Percentiles rank a stretch among this genome's conserved stretches.
Conservation (phyloP, 35 echinoderm and acorn worm genomes). For the Apostichopus parvimensis region DNA sequence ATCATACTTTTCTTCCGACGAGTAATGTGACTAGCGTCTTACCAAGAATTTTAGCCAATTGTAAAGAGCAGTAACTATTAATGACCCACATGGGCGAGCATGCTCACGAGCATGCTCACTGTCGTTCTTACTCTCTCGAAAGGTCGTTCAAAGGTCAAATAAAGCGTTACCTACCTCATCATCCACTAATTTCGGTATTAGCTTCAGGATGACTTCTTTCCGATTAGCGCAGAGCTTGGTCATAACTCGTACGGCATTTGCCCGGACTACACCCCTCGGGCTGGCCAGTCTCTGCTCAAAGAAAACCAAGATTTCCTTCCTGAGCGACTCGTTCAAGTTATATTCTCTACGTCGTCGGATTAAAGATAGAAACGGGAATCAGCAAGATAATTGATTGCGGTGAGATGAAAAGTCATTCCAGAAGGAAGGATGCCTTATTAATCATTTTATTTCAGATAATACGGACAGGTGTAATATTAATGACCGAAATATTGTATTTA, state of each 20-base stretch:
- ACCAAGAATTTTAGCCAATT: too few species aligned
- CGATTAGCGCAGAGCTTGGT: constrained; percentile 55
- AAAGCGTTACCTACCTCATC: constrained; percentile 41
- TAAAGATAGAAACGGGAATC: neutral
- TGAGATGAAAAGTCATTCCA: too few species aligned
- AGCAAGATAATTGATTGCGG: too few species aligned
- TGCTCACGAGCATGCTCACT: too few species aligned
- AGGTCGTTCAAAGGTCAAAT: neutral
- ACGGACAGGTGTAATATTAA: neutral
- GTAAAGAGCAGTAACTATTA: too few species aligned
- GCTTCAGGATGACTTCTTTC: constrained; percentile 57
- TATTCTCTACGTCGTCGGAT: constrained; percentile 14
- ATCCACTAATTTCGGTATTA: constrained; percentile 66
- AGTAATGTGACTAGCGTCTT: too few species aligned
- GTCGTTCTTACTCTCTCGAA: too few species aligned
- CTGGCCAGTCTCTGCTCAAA: constrained; percentile 57
- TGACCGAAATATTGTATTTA: too few species aligned
- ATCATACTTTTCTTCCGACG: too few species aligned
- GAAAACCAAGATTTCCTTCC: neutral
- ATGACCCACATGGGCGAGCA: too few species aligned
- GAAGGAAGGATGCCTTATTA: neutral
- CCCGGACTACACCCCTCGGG: constrained; percentile 29
- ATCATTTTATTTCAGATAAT: neutral
- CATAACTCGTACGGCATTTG: constrained; percentile 61
- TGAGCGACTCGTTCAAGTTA: neutral